Evolutionary conservation across 2,797 vertebrate genomes (phyloP).

Genomic region (Fundulus diaphanus): DNA sequence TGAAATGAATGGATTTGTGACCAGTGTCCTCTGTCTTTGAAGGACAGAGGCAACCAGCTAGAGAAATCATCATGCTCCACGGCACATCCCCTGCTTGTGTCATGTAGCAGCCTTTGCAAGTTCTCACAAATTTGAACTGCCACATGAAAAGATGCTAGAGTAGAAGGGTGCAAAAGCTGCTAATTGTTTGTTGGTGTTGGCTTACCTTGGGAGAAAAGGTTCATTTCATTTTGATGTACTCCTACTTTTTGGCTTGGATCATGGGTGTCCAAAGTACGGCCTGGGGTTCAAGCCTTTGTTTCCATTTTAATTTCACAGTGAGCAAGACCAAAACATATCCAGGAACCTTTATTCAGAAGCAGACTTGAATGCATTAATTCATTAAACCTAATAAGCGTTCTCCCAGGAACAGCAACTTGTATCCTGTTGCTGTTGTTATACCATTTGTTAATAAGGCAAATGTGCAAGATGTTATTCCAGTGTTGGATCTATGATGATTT

Average conservation of each 20-base stretch:
- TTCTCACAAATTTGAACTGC: constrained; percentile 14
- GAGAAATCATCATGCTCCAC: constrained; percentile 49
- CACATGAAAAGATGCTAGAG: constrained; percentile 2
- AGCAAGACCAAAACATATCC: too few species aligned
- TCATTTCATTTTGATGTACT: not conserved
- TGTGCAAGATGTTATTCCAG: too few species aligned
- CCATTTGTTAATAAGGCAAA: too few species aligned
- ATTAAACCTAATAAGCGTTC: too few species aligned
- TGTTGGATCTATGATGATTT: too few species aligned
- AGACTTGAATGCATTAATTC: too few species aligned
- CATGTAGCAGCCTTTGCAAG: constrained; percentile 17
- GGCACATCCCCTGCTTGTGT: constrained; percentile 20
- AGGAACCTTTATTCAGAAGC: too few species aligned
- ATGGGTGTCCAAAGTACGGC: not conserved
- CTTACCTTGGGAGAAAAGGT: not conserved
- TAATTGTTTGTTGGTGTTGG: constrained; percentile 16
- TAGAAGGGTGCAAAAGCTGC: not conserved
- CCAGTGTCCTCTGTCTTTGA: constrained; percentile 71
- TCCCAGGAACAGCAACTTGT: not conserved
- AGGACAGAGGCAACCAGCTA: constrained; percentile 69
- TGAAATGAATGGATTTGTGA: constrained; percentile 55
- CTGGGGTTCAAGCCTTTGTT: too few species aligned
- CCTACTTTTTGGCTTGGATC: not conserved
- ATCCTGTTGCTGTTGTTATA: too few species aligned
- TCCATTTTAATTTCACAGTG: too few species aligned